Evolutionary conservation across 1,140 invertebrate genomes (phyloP), one percentile per base, ranked within the genome.

Genomic region (Drosophila ananassae): DNA sequence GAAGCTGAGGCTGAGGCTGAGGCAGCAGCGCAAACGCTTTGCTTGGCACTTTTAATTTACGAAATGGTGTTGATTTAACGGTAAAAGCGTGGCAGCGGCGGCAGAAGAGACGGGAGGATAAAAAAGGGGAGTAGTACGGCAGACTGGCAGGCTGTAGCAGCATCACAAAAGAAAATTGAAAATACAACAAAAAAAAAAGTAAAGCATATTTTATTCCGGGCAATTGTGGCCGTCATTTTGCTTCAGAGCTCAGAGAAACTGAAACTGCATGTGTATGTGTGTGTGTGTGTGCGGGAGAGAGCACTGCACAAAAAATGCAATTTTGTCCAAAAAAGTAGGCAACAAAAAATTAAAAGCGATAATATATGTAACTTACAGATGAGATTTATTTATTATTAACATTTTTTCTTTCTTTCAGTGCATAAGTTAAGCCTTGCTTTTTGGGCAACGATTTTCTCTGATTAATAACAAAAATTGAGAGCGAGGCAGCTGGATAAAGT

Each of bases 61-160:
- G 78, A 90, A 90, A 90, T 90, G 85, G 85, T 90, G 85, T 90
- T 90, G 85, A 90, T 90, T 90, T 90, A 90, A 85, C 85, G 71
- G 75, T 75, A 87, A 75, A 58, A 58, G 59, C 41, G 41, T 13
- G 41, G 34, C 37, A 50, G 54, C 75, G 48, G 60, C 50, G 41
- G 41, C 39, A 37, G 52, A 3, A 2, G 39, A 46, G 32, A 54
- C 3, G 47, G 54, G 28, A 13, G 53, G 28, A 32, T 28, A 25
- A 41, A 34, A 67, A 66, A 72, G 52, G 24, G 47, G 47, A 48
- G 52, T 22, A 21, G 44, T 1, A 24, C 21, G 7, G 44, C 9
- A 47, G 44, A 9, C 7, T 3, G 28, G 22, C 48, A 41, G 57
- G 47, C 12, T 5, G 47, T 5, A 52, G 28, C 63, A 63, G 28